These are phyloP conservation scores for Xyrauchen texanus DNA, from an alignment of 2,113 vertebrate genomes.

Conservation along the genomic window DNA sequence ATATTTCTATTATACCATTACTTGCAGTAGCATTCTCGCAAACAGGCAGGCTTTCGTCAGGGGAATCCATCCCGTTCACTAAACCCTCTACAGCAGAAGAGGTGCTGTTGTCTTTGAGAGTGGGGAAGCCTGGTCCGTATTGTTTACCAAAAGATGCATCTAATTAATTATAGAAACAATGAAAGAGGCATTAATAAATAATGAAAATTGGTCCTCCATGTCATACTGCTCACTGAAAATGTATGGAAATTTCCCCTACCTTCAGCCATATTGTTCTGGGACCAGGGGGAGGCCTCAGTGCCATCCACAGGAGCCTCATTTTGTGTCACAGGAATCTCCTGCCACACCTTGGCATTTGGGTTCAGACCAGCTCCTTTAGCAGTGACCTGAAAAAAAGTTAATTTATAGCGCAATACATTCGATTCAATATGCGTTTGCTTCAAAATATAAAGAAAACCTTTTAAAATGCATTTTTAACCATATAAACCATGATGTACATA, in stretches of 20 bases:
- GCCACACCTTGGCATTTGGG: constrained; percentile 99
- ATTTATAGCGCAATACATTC: not conserved
- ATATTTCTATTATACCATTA: constrained; percentile 60
- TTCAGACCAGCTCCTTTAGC: constrained; percentile 96
- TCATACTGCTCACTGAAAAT: not conserved
- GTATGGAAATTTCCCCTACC: constrained; percentile 66
- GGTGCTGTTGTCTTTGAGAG: constrained; percentile 63
- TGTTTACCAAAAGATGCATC: constrained; percentile 71
- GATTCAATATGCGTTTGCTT: not conserved
- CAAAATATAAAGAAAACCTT: too few species aligned
- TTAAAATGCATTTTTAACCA: too few species aligned
- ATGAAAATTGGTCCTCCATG: not conserved
- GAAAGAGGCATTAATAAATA: not conserved
- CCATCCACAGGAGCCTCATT: constrained; percentile 76
- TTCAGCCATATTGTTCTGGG: constrained; percentile 78
- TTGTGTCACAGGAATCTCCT: constrained; percentile 86
- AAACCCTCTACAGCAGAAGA: constrained; percentile 68
- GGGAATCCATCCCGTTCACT: constrained; percentile 77
- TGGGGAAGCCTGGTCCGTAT: constrained; percentile 65
- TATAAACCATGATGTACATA: too few species aligned
- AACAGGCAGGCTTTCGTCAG: constrained; percentile 69
- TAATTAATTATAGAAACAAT: constrained; percentile 58
- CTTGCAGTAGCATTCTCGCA: constrained; percentile 66
- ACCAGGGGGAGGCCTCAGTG: constrained; percentile 83
- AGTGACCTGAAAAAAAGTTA: constrained; percentile 83